These are phyloP conservation scores for Actinostola sp. DNA, from an alignment of 92 coral and sea anemone genomes.

Conservation along the genomic window DNA sequence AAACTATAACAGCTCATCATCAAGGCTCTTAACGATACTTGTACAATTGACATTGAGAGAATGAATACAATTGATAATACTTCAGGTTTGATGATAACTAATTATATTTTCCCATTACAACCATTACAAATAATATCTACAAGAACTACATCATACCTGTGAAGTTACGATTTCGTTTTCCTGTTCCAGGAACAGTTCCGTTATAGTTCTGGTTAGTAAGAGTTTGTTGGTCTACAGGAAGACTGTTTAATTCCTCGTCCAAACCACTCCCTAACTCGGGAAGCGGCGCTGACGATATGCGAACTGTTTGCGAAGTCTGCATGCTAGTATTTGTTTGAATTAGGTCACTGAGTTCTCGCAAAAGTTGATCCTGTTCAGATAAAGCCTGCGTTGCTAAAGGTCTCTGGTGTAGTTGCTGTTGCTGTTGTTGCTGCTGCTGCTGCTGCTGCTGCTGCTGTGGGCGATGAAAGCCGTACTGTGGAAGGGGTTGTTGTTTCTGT, in stretches of 20 bases:
- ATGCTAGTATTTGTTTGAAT: slow-evolving; percentile 21
- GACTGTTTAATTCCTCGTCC: slow-evolving; percentile 41
- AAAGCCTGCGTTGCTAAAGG: not conserved
- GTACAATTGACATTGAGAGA: no score
- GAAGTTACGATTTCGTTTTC: slow-evolving; percentile 14
- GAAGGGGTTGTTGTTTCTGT: slow-evolving; percentile 27
- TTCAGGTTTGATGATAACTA: no score
- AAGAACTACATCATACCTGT: slow-evolving; percentile 43
- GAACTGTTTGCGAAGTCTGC: not conserved
- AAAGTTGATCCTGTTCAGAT: slow-evolving; percentile 10
- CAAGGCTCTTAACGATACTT: no score
- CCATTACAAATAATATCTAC: no score
- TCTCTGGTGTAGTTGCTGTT: not conserved
- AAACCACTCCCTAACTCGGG: slow-evolving; percentile 37
- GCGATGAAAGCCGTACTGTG: slow-evolving; percentile 3
- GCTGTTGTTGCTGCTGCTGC: slow-evolving; percentile 20
- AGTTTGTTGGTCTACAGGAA: slow-evolving; percentile 15
- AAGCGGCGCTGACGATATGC: slow-evolving; percentile 30
- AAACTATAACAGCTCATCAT: no score
- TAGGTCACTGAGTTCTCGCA: slow-evolving; percentile 23
- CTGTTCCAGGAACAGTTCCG: slow-evolving; percentile 10
- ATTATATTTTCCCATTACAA: no score
- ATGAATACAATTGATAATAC: no score
- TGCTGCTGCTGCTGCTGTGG: slow-evolving; percentile 14
- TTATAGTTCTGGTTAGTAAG: slow-evolving; percentile 13